These are phyloP conservation scores for Diaphora mendica DNA, from an alignment of 2,888 invertebrate genomes.

Conservation along the genomic window DNA sequence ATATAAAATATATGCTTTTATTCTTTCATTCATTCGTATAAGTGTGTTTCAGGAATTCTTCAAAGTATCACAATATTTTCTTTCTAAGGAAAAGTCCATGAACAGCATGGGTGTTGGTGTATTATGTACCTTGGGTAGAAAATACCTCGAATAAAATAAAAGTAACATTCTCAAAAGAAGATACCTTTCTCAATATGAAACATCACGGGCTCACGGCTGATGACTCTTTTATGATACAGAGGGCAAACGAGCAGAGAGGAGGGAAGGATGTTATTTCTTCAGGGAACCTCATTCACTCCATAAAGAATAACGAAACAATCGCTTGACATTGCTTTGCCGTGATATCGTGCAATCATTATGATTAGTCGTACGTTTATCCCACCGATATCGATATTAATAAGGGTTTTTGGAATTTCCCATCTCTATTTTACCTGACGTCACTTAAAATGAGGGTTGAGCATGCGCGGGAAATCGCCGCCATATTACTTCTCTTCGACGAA, in stretches of 20 bases:
- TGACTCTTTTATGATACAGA: neutral
- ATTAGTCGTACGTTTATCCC: neutral
- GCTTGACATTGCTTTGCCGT: neutral
- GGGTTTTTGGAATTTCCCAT: constrained; percentile 50
- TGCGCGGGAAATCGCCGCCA: constrained; percentile 75
- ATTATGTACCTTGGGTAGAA: no score
- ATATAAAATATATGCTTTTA: no score
- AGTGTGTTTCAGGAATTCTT: no score
- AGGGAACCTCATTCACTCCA: neutral
- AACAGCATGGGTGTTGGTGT: no score
- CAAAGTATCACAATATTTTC: no score
- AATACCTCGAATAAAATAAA: neutral
- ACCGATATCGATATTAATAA: constrained; percentile 49
- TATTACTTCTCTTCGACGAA: constrained; percentile 63
- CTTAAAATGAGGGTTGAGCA: constrained; percentile 64
- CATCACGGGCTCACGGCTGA: neutral
- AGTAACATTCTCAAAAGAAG: neutral
- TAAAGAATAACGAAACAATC: neutral
- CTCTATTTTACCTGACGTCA: constrained; percentile 72
- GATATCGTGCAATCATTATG: neutral
- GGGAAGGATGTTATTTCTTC: no score
- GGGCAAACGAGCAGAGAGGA: neutral
- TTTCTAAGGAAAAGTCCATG: no score
- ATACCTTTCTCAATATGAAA: neutral
- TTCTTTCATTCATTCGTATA: no score